Conservation (phyloP, 2,113 vertebrate genomes). For the Nesoenas mayeri region DNA sequence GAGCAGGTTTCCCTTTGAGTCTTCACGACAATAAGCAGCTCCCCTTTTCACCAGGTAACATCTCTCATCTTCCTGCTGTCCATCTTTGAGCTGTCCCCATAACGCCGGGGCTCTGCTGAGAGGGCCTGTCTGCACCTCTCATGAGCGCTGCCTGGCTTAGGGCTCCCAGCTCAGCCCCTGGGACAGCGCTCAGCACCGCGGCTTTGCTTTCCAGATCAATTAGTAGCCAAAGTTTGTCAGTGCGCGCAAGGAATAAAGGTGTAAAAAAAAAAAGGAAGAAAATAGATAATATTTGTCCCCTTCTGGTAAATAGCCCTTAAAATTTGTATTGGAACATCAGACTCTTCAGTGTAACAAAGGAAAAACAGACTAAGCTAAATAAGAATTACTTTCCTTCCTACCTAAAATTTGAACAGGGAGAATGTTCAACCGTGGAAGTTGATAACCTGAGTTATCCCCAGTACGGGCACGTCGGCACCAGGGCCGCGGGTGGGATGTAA, state of each 20-base stretch:
- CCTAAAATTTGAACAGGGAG: not conserved
- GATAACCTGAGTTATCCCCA: not conserved
- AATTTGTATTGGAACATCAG: not conserved
- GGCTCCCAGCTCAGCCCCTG: not conserved
- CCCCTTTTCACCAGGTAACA: not conserved
- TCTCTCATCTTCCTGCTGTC: not conserved
- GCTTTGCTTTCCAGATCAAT: not conserved
- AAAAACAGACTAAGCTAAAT: not conserved
- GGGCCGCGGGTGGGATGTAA: rapidly evolving
- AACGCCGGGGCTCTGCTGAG: not conserved
- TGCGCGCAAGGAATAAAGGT: not conserved
- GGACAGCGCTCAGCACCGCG: not conserved
- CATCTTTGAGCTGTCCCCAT: not conserved
- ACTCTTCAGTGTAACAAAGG: not conserved
- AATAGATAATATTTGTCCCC: not conserved
- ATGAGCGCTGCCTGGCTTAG: not conserved
- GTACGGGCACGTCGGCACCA: not conserved
- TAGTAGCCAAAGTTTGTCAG: not conserved
- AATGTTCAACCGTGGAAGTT: not conserved
- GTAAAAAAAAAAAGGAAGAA: not conserved
- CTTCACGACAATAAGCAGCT: not conserved
- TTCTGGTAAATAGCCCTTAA: not conserved
- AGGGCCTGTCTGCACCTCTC: not conserved
- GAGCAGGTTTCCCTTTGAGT: not conserved
- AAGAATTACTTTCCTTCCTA: not conserved